Evolutionary conservation across 2,113 vertebrate genomes (phyloP), one percentile per base, ranked within the genome.

Genomic region (Ancistrus triradiatus): DNA sequence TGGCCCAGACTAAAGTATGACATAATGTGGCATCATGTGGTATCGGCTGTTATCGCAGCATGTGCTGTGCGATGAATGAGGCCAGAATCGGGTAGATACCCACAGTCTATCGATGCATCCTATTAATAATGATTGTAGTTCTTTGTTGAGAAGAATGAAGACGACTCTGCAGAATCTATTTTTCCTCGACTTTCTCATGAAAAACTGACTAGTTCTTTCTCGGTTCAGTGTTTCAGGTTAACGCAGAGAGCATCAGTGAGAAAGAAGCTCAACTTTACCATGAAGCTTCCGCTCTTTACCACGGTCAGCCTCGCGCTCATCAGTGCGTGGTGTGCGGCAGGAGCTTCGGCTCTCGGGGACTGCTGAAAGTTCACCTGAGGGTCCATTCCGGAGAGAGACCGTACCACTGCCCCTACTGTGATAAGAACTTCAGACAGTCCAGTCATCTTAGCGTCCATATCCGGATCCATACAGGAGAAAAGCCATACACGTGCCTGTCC

Each of bases 381-480:
- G 33, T 74, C 56, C 71, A 74, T 25, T 69, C 71, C 1, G 71
- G 71, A 40, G 71, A 74, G 50, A 69, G 68, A 17, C 71, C 71
- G 1, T 74, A 74, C 40, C 71, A 61, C 62, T 74, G 71, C 63
- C 15, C 24, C 19, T 74, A 69, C 24, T 74, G 71, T 28, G 61
- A 68, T 13, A 74, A 74, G 28, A 74, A 74, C 66, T 74, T 74
- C n/a, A 53, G 71, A 19, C 71, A 74, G 17, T 74, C 72, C 6
- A 74, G 72, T 56, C 72, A 74, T 31, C 66, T 69, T 22, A 74
- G 55, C 3, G 68, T 68, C 8, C 72, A 74, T 11, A 22, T 74
- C 9, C 31, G 72, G 21, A 74, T 74, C 56, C 72, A 74, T 48
- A 74, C 72, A 1, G 72, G 72, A 49, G 72, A 74, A 27, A 74